Evolutionary conservation across 2,113 vertebrate species (phyloP), one percentile per base, ranked within the genome.

Genomic region (Stictonetta naevosa): DNA sequence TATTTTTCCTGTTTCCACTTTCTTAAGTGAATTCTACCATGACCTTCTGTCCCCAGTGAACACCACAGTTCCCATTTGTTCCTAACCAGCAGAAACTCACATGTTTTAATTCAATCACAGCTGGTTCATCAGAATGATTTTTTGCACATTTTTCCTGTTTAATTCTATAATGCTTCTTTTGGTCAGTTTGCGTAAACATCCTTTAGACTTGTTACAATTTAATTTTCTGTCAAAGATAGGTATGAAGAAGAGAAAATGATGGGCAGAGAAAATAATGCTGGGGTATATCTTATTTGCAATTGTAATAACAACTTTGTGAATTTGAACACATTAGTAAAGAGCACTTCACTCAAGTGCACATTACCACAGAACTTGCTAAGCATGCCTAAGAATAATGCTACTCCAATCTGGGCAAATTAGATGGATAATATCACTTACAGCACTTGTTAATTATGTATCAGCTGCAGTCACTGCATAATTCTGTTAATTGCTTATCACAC

Each of bases 281-380:
- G 28, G 88, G 25, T 82, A 17, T 81, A 69, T 60, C 80, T 93
- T 91, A 94, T 94, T 94, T 95, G 86, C 83, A 95, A 94, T 95
- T 95, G 92, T 95, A 90, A 92, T 96, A 64, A 68, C 29, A 78
- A 42, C 76, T 92, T 90, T 82, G 68, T 90, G 88, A 96, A 88
- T 94, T 92, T 88, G 58, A 92, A 76, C 80, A 64, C 13, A 7
- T 88, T 92, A 93, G 88, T 82, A 73, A 92, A 96, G 90, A 95
- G 90, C 91, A 93, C 90, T 96, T 95, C 80, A 96, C 73, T 97
- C 76, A 96, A 94, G 90, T 88, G 92, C 83, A 42, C 83, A 73
- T 94, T 93, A 96, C 38, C 3, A 8, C 33, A 44, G 58, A 93
- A 92, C 90, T 92, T 90, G 48, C 73, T 92, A 92, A 96, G 92